phyloP scores from a whole-genome alignment of 1,140 invertebrate species.

The Leptinotarsa lineolata region DNA sequence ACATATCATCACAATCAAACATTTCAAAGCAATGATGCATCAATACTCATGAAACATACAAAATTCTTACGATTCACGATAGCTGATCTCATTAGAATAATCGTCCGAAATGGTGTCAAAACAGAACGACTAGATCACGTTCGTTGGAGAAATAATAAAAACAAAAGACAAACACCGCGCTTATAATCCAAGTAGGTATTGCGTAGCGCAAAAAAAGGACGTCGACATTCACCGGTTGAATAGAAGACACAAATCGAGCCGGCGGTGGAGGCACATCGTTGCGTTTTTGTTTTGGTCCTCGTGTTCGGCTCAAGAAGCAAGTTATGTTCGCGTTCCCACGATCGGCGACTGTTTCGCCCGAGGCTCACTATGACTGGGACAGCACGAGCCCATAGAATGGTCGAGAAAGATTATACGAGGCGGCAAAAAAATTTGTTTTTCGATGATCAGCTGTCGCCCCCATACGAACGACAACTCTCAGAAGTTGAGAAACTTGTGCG shows the following conservation, averaged over 20 bases:
- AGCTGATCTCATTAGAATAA: not conserved
- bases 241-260: constrained; percentile 19
- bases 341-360: constrained; percentile 39
- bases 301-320: constrained; percentile 28
- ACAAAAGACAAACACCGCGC: not conserved
- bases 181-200: not conserved
- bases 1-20: no score
- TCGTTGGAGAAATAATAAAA: not conserved
- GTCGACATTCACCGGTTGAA: constrained; percentile 23
- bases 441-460: no score
- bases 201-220: constrained; percentile 10
- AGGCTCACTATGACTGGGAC: constrained; percentile 33
- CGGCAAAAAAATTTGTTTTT: no score
- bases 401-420: constrained; percentile 13
- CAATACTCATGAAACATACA: no score
- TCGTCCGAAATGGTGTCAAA: not conserved
- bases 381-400: constrained; percentile 38
- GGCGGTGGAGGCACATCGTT: constrained; percentile 27
- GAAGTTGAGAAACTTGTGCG: no score
- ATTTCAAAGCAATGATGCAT: no score
- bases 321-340: constrained; percentile 42
- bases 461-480: no score
- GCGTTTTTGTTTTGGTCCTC: constrained; percentile 38
- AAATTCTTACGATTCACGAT: not conserved
- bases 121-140: constrained; percentile 3